These are phyloP conservation scores for Cinclus cinclus DNA, from an alignment of 2,113 vertebrate species.

Conservation along the genomic window DNA sequence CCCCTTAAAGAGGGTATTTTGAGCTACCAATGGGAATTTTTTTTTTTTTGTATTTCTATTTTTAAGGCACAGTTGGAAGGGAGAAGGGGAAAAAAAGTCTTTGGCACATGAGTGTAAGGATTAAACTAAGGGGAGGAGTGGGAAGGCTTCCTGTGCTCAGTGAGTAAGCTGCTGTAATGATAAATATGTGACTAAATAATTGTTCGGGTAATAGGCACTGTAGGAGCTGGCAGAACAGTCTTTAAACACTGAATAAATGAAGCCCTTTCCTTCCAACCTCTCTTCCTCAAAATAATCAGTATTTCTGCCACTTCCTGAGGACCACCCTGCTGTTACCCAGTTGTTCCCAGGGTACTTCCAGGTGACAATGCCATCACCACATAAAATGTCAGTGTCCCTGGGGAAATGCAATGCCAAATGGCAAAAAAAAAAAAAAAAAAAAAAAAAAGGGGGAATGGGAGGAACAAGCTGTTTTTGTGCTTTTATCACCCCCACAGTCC, in stretches of 20 bases:
- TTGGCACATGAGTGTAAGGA: not conserved
- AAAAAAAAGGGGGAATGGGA: not conserved
- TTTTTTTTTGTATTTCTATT: not conserved
- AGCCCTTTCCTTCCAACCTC: not conserved
- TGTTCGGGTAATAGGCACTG: not conserved
- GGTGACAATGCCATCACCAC: not conserved
- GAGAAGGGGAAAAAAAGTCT: not conserved
- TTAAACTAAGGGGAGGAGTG: not conserved
- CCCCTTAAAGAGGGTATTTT: not conserved
- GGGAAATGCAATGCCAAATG: not conserved
- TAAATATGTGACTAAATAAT: not conserved
- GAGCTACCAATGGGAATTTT: not conserved
- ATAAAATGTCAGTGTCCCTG: not conserved
- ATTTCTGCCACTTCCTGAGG: not conserved
- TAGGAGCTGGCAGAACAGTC: not conserved
- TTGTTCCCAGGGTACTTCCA: rapidly evolving
- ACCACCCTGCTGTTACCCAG: not conserved
- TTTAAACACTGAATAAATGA: not conserved
- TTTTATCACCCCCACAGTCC: not conserved
- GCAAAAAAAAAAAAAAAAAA: not conserved
- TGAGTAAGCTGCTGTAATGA: slow-evolving; percentile 27
- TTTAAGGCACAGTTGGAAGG: not conserved
- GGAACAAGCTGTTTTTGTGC: not conserved
- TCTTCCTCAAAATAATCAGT: not conserved
- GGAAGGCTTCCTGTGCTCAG: not conserved